phyloP scores from a whole-genome alignment of 2,113 vertebrate genomes.

The Heterotis niloticus region DNA sequence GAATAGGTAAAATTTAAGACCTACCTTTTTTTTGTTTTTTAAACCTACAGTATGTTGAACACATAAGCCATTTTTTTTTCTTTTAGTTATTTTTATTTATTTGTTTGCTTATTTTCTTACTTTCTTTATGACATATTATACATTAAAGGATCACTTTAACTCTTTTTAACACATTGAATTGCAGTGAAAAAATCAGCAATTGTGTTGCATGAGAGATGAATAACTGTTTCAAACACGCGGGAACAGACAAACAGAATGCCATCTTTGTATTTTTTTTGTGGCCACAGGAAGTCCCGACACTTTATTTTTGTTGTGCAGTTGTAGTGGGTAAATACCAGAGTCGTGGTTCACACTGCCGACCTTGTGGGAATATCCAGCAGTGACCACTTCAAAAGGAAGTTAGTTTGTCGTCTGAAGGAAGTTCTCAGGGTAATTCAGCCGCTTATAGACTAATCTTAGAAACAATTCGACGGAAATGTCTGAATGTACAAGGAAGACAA shows the following conservation, averaged over 20 bases:
- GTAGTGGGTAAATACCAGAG: conserved; percentile 5
- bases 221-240: neutral
- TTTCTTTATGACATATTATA: too few species aligned
- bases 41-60: too few species aligned
- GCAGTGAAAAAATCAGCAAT: neutral
- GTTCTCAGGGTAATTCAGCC: conserved; percentile 32
- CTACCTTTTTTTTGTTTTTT: too few species aligned
- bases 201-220: neutral
- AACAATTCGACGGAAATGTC: conserved; percentile 39
- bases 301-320: conserved; percentile 15
- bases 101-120: too few species aligned
- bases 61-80: too few species aligned
- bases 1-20: too few species aligned
- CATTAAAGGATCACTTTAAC: too few species aligned
- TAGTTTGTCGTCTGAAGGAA: conserved; percentile 40
- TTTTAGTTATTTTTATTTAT: too few species aligned
- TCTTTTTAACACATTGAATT: too few species aligned
- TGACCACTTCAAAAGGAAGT: conserved; percentile 38
- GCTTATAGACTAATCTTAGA: conserved; percentile 38
- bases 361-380: neutral
- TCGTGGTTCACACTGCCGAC: conserved; percentile 16
- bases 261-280: neutral
- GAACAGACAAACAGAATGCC: neutral
- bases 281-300: neutral
- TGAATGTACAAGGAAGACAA: conserved; percentile 33